Evolutionary conservation across 35 echinoderm and acorn worm genomes (phyloP).

Genomic region (Nesometra sesokonis): DNA sequence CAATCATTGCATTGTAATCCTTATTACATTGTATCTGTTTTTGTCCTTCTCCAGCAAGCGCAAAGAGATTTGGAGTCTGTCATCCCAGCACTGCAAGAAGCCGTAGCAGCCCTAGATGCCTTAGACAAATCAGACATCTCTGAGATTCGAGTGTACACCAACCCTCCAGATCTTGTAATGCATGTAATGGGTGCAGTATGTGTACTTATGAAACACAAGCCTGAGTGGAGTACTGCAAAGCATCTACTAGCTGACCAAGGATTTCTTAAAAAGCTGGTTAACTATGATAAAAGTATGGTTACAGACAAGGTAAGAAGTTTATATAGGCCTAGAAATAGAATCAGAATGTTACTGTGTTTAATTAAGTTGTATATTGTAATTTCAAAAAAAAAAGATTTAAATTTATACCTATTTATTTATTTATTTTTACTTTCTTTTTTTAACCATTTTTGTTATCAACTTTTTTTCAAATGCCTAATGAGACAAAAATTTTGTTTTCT

Average conservation of each 20-base stretch:
- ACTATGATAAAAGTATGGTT: slow-evolving; percentile 86
- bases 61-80: slow-evolving; percentile 86
- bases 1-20: no score
- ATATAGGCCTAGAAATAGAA: no score
- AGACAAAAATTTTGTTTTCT: no score
- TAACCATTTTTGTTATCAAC: background rate
- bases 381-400: no score
- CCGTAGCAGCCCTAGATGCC: slow-evolving; percentile 71
- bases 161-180: slow-evolving; percentile 76
- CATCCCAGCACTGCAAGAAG: slow-evolving; percentile 91
- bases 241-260: slow-evolving; percentile 72
- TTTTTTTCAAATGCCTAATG: no score
- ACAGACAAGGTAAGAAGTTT: slow-evolving; percentile 63
- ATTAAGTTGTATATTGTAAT: no score
- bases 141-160: slow-evolving; percentile 88
- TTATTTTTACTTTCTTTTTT: background rate
- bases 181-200: slow-evolving; percentile 96
- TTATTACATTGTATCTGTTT: background rate
- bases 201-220: slow-evolving; percentile 71
- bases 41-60: slow-evolving; percentile 52
- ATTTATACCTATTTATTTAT: no score
- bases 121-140: slow-evolving; percentile 96
- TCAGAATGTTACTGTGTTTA: no score
- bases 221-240: slow-evolving; percentile 85
- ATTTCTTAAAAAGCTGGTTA: slow-evolving; percentile 87